A percentile compares a stretch with the other conserved stretches of the same genome.
Conservation (phyloP, 1,140 invertebrate species). For the Phthorimaea operculella region DNA sequence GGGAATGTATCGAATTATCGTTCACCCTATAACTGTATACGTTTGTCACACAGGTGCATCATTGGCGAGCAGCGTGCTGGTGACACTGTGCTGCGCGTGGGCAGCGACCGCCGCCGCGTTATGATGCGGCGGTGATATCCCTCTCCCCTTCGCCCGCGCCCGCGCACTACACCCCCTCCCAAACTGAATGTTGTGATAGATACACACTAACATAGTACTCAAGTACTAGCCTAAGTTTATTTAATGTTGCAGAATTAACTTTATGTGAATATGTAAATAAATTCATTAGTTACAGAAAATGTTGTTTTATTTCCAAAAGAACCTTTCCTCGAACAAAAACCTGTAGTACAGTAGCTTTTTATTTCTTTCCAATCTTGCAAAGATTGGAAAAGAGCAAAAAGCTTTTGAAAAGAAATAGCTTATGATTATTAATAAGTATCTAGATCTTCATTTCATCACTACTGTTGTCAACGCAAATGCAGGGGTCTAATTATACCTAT, state of each 20-base stretch:
- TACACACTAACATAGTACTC: slow-evolving; percentile 29
- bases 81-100: slow-evolving; percentile 1
- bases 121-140: slow-evolving; percentile 24
- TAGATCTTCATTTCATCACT: no score
- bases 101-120: slow-evolving; percentile 17
- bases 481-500: no score
- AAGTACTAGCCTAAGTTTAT: slow-evolving; percentile 33
- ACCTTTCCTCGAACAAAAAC: no score
- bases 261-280: slow-evolving; percentile 66
- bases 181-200: slow-evolving; percentile 64
- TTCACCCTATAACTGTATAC: no score
- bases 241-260: slow-evolving; percentile 50
- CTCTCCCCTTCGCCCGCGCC: slow-evolving; percentile 13
- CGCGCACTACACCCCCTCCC: slow-evolving; percentile 19
- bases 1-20: no score
- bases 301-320: neutral
- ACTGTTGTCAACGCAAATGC: no score
- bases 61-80: neutral
- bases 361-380: no score
- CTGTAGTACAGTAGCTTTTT: no score
- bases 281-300: slow-evolving; percentile 44
- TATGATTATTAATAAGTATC: no score
- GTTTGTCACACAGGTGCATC: neutral
- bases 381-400: no score
- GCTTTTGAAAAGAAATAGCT: no score